These are phyloP conservation scores for Pediacus dermestoides DNA, from an alignment of 2,888 invertebrate species.

Conservation along the genomic window DNA sequence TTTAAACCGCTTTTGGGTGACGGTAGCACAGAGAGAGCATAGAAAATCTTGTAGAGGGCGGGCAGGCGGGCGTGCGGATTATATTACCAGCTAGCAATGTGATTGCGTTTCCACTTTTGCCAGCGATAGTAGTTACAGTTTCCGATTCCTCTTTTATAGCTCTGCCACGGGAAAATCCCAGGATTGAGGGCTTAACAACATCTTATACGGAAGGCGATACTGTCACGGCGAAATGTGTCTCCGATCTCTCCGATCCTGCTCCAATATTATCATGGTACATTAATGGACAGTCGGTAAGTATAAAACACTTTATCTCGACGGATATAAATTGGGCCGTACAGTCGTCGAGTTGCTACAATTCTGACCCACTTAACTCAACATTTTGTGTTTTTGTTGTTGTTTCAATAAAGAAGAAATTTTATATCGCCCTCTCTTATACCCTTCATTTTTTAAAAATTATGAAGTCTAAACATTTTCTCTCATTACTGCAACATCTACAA, in stretches of 20 bases:
- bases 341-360: too few species aligned
- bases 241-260: constrained; percentile 45
- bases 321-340: too few species aligned
- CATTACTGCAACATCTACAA: too few species aligned
- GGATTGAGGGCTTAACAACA: constrained; percentile 40
- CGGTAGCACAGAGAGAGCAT: constrained; percentile 14
- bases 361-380: too few species aligned
- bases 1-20: constrained; percentile 21
- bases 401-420: too few species aligned
- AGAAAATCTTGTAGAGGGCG: constrained; percentile 15
- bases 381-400: too few species aligned
- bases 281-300: constrained; percentile 43
- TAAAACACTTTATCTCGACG: too few species aligned
- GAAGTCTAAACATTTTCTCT: too few species aligned
- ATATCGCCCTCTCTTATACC: too few species aligned
- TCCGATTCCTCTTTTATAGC: constrained; percentile 43
- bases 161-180: constrained; percentile 41
- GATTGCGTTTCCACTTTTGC: constrained; percentile 29
- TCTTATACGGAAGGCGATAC: constrained; percentile 42
- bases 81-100: constrained; percentile 29
- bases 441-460: too few species aligned
- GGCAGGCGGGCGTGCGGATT: constrained; percentile 23
- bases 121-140: constrained; percentile 28
- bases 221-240: constrained; percentile 42
- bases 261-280: constrained; percentile 45